Evolutionary conservation across 1,140 invertebrate genomes (phyloP), one percentile per base, ranked within the genome.

Genomic region (Gonioctena quinquepunctata): DNA sequence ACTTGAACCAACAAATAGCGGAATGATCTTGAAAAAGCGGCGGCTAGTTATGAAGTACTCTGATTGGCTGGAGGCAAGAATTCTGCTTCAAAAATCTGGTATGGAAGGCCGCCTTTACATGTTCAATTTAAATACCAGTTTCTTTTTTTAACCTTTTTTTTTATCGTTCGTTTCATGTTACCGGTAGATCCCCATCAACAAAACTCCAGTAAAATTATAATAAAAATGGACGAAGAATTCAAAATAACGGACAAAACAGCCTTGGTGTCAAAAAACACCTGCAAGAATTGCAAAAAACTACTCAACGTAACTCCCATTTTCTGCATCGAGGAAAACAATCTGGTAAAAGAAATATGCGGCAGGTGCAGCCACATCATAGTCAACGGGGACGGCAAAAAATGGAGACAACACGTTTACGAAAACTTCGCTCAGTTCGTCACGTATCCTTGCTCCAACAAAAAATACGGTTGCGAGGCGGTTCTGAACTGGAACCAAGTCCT

Each of bases 401-500:
- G 56, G 48, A 26, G 70, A 21, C 73, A 75, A 27, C 23, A 66
- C 0, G 8, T 54, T 21, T 75, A 71, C 54, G 73, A 75, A 48
- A 50, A 57, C 0, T 33, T 72, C 19, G 59, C 67, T 27, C 42
- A 50, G 27, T 18, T 56, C 18, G 4, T 75, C 16, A 69, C 59
- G 8, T 75, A 71, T 68, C 73, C 73, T 25, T 75, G 73, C 63
- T 57, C 28, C 7, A 66, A 69, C 33, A 70, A 72, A 52, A 56
- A 26, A 18, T 60, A 50, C 25, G 74, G 74, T 5, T 75, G 74
- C 33, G 16, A 33, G 18, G 27, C 52, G 19, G 18, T 70, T 19
- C 16, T 75, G 1, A 52, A 56, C 13, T 68, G 66, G 65, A 49
- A 54, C n/a, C 28, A 68, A 19, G 60, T 75, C 16, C 22, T 22